Evolutionary conservation across 2,888 invertebrate genomes (phyloP).

Genomic region (Andrena camellia): DNA sequence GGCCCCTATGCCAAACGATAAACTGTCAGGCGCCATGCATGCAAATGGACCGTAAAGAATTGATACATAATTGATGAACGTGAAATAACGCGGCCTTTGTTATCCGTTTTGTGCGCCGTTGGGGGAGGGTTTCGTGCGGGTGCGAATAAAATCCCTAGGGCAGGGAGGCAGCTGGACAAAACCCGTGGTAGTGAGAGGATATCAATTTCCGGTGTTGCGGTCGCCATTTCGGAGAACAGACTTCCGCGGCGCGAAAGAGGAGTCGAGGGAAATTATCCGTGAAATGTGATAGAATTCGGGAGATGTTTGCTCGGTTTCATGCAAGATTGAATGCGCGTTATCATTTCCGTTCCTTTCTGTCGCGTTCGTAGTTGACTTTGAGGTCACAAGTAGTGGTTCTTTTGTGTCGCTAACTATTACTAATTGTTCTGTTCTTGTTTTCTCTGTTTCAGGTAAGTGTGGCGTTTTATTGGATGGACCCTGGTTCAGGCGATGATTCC

Average conservation of each 20-base stretch:
- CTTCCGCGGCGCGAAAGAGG: conserved; percentile 23
- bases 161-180: not conserved
- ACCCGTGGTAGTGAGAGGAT: conserved; percentile 23
- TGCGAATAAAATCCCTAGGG: conserved; percentile 1
- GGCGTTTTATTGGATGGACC: not conserved
- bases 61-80: conserved; percentile 32
- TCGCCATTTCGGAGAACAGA: not conserved
- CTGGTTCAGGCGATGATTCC: no score
- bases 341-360: not conserved
- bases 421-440: not conserved
- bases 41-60: conserved; percentile 46
- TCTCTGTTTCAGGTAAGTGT: conserved; percentile 54
- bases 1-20: conserved; percentile 12
- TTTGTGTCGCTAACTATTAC: not conserved
- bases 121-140: no score
- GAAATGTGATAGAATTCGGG: conserved; percentile 41
- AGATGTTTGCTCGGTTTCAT: conserved; percentile 37
- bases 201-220: conserved; percentile 44
- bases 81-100: conserved; percentile 9
- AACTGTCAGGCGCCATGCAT: not conserved
- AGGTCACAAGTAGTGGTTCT: no score
- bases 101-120: not conserved
- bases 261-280: conserved; percentile 42
- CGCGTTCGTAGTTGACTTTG: not conserved
- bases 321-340: conserved; percentile 28